Base-by-base conservation (phyloP, 2,113 vertebrate genomes). In the Pangasianodon gigas region DNA sequence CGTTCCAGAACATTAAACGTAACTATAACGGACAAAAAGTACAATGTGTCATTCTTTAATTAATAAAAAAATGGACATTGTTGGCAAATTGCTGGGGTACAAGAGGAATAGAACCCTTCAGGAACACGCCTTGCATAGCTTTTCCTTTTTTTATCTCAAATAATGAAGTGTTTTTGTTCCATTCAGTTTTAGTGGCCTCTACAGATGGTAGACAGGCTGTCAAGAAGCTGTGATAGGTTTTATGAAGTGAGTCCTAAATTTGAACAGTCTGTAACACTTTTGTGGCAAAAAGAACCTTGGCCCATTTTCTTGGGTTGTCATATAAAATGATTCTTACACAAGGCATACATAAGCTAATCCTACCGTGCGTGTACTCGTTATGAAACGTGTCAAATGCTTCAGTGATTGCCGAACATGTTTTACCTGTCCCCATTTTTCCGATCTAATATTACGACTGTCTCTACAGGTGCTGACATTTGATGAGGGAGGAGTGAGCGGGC, bases 381-480 rank as follows among this genome's bases (percentile, higher is more conserved):
- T 77, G 24, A 46, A 21, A 77, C 14, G 8, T 84, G 11, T 84
- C 5, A 46, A 83, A 37, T 7, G 37, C 4, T 2, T 60, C 32
- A 26, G 19, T 44, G 37, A 62, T 37, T 6, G 58, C 37, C 29
- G 8, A 46, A 41, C 29, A 32, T 19, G 37, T 48, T 80, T 80
- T 26, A 80, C 32, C 56, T 3, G 19, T 84, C 18, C 51, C 21
- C 16, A 58, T 83, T 58, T 58, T 84, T 80, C 48, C 26, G 16
- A 6, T 41, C 52, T 48, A 51, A 51, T 81, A 88, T 92, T 77
- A 83, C 79, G 56, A 84, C 2, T 94, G 92, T 91, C 92, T 85
- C 90, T 95, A 84, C 95, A 99, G 98, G 97, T 99, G 94, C 95
- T 99, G 94, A 99, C 98, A 37, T 99, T 99, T 56, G 98, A 99